Evolutionary conservation across 2,888 invertebrate species (phyloP).

Genomic region (Pardosa pseudoannulata): DNA sequence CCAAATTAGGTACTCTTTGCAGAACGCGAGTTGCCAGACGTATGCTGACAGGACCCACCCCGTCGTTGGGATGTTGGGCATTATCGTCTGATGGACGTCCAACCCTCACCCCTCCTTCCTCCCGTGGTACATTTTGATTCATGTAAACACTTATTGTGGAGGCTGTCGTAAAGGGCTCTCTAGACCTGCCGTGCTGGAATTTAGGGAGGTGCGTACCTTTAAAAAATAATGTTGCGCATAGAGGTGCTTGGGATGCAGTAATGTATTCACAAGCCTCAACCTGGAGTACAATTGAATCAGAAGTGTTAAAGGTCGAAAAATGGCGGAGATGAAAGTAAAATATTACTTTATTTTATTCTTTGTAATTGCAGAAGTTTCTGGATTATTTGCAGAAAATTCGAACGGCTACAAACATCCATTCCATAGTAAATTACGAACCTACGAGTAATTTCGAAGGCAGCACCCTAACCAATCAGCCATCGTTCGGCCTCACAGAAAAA

Average conservation of each 20-base stretch:
- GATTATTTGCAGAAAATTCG: too few relatives aligned
- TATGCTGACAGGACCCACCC: conserved; percentile 19
- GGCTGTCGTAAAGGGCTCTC: conserved; percentile 33
- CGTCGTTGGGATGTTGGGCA: not conserved
- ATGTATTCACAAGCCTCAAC: not conserved
- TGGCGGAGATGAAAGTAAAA: not conserved
- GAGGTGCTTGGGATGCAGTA: not conserved
- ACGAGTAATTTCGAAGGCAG: too few relatives aligned
- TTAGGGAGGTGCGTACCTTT: not conserved
- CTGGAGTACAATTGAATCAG: not conserved
- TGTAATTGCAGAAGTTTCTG: too few relatives aligned
- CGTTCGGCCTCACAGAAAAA: too few relatives aligned
- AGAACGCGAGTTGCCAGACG: conserved; percentile 5
- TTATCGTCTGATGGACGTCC: conserved; percentile 30
- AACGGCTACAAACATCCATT: too few relatives aligned
- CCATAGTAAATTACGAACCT: too few relatives aligned
- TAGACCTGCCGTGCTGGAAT: not conserved
- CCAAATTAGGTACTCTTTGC: conserved; percentile 51
- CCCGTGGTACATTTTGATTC: conserved; percentile 30
- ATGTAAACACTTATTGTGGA: conserved; percentile 62
- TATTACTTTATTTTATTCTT: too few relatives aligned
- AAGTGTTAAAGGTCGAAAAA: not conserved
- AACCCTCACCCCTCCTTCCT: not conserved
- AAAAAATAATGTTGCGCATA: not conserved
- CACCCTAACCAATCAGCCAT: too few relatives aligned